Percentiles rank a stretch among this genome's conserved stretches.
Conservation (phyloP, 2,888 invertebrate species). For the Mimas tiliae region DNA sequence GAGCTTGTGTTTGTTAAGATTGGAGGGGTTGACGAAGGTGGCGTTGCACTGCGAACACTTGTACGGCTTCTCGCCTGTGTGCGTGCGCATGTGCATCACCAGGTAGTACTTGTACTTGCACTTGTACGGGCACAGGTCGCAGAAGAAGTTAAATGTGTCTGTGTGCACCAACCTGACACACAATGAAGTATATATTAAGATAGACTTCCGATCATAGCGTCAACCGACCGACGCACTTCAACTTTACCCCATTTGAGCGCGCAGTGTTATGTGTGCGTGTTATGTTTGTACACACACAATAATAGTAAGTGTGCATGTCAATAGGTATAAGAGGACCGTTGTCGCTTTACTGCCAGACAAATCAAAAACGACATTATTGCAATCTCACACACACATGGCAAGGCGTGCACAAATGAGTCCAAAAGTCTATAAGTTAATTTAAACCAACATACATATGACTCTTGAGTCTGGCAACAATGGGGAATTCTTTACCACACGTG, state of each 20-base stretch:
- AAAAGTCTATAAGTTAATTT: background rate
- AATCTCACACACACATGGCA: no score
- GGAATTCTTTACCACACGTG: conserved; percentile 78
- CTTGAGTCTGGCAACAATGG: conserved; percentile 73
- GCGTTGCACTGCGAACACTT: conserved; percentile 81
- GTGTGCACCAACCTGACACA: conserved; percentile 72
- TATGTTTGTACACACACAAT: no score
- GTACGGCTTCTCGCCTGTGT: conserved; percentile 80
- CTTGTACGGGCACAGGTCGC: conserved; percentile 79
- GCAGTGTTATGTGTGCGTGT: no score
- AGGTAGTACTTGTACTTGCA: conserved; percentile 81
- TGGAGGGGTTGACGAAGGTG: conserved; percentile 87
- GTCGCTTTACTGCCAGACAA: no score
- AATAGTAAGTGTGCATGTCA: no score
- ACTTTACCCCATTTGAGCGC: no score
- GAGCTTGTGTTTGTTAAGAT: conserved; percentile 87
- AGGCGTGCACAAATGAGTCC: no score
- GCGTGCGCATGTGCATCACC: conserved; percentile 84
- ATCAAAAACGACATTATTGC: no score
- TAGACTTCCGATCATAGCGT: no score
- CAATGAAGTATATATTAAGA: background rate
- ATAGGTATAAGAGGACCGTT: no score
- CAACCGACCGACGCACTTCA: no score
- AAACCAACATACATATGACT: conserved; percentile 69
- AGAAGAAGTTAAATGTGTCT: conserved; percentile 80